A percentile compares a stretch with the other conserved stretches of the same genome.
These are phyloP conservation scores for Poeciliopsis retropinna DNA, from an alignment of 2,113 vertebrate species.

Conservation along the genomic window DNA sequence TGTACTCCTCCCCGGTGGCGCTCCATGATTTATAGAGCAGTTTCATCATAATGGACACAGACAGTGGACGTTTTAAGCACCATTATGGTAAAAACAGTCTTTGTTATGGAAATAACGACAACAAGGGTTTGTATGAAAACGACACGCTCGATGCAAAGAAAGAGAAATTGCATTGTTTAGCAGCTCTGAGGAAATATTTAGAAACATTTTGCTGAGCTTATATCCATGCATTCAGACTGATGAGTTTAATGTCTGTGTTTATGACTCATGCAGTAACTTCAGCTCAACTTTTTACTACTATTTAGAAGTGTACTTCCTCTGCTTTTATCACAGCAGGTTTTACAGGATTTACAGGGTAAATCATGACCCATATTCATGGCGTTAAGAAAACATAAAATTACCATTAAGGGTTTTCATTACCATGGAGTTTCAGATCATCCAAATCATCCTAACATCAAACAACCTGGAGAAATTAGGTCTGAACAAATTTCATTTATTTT, in stretches of 20 bases:
- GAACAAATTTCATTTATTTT: too few species aligned
- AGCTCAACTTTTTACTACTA: neutral
- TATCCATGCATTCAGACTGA: neutral
- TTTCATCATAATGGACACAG: slow-evolving; percentile 21
- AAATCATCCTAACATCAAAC: too few species aligned
- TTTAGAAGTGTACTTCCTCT: neutral
- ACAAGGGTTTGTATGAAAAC: slow-evolving; percentile 25
- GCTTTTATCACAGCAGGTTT: neutral
- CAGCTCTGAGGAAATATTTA: slow-evolving; percentile 1
- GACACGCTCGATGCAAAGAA: slow-evolving; percentile 31
- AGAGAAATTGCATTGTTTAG: slow-evolving; percentile 19
- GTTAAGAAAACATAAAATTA: neutral
- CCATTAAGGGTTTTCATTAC: neutral
- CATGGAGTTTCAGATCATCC: neutral
- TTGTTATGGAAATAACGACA: slow-evolving; percentile 42
- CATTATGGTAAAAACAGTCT: slow-evolving; percentile 19
- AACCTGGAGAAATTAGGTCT: too few species aligned
- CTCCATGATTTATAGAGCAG: slow-evolving; percentile 21
- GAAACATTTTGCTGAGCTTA: neutral
- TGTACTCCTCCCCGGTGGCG: slow-evolving; percentile 1
- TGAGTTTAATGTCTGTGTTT: neutral
- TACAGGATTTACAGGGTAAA: neutral
- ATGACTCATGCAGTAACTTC: neutral
- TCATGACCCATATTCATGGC: neutral
- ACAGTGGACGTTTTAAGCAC: slow-evolving; percentile 8